Evolutionary conservation across 2,888 invertebrate genomes (phyloP).

Genomic region (Athalia cordata): DNA sequence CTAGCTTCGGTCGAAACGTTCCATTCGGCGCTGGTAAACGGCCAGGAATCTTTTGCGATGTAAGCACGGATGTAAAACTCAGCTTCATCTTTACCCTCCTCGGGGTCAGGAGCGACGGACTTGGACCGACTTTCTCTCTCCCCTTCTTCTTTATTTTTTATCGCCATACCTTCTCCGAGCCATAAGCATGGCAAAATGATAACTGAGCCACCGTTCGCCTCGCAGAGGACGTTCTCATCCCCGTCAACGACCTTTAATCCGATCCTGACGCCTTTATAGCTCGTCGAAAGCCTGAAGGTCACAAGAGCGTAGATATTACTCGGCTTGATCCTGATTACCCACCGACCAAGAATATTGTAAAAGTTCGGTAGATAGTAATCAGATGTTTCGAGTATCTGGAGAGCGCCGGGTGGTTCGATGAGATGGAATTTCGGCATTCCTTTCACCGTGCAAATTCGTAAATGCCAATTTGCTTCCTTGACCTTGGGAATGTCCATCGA

Average conservation of each 20-base stretch:
- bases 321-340: constrained; percentile 46
- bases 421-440: constrained; percentile 52
- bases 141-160: neutral
- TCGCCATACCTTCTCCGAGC: constrained; percentile 17
- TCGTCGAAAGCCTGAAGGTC: constrained; percentile 55
- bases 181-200: constrained; percentile 56
- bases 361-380: constrained; percentile 58
- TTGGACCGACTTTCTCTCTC: constrained; percentile 7
- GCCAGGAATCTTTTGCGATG: constrained; percentile 72
- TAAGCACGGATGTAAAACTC: constrained; percentile 62
- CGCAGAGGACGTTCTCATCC: constrained; percentile 40
- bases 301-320: constrained; percentile 39
- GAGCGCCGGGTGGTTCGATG: constrained; percentile 38
- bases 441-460: constrained; percentile 58
- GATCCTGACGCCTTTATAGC: constrained; percentile 53
- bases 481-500: constrained; percentile 49
- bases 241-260: constrained; percentile 50
- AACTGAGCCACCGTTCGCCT: constrained; percentile 50
- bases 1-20: constrained; percentile 59
- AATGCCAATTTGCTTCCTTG: constrained; percentile 57
- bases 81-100: neutral
- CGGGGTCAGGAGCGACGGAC: neutral
- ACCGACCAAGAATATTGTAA: constrained; percentile 51
- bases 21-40: constrained; percentile 71
- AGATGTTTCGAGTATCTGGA: constrained; percentile 53